These are phyloP conservation scores for Paramormyrops kingsleyae DNA, from an alignment of 2,113 vertebrate species.

Conservation along the genomic window DNA sequence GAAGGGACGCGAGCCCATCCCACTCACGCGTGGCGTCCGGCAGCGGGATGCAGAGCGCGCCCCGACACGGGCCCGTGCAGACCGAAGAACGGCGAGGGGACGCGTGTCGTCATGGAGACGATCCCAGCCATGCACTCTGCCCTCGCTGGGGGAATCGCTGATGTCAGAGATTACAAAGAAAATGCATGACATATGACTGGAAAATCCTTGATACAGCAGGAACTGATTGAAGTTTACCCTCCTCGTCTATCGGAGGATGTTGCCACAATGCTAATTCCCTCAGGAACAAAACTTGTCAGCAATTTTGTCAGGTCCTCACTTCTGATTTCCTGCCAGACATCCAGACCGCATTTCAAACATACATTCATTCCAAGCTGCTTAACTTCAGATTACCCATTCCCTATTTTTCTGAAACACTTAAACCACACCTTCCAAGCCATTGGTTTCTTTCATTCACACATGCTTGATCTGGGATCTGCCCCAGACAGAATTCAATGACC, in stretches of 20 bases:
- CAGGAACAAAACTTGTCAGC: background rate
- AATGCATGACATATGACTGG: background rate
- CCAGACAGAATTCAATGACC: background rate
- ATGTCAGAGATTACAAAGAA: background rate
- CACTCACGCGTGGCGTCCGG: too few relatives aligned
- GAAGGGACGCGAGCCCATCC: background rate
- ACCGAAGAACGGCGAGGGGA: background rate
- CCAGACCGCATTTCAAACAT: too few relatives aligned
- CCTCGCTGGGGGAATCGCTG: background rate
- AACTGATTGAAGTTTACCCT: background rate
- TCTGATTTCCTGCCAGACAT: background rate
- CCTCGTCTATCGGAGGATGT: background rate
- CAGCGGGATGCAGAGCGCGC: background rate
- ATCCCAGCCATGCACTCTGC: background rate
- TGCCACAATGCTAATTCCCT: background rate
- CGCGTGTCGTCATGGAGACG: background rate
- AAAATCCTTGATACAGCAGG: slow-evolving; percentile 10
- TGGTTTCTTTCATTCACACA: background rate
- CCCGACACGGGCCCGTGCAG: background rate
- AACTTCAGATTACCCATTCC: background rate
- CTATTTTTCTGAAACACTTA: background rate
- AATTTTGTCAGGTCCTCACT: background rate
- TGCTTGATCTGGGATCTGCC: background rate
- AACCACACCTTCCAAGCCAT: background rate
- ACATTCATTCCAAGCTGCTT: background rate